phyloP scores from a whole-genome alignment of 1,140 invertebrate genomes.

The Drosophila takahashii region DNA sequence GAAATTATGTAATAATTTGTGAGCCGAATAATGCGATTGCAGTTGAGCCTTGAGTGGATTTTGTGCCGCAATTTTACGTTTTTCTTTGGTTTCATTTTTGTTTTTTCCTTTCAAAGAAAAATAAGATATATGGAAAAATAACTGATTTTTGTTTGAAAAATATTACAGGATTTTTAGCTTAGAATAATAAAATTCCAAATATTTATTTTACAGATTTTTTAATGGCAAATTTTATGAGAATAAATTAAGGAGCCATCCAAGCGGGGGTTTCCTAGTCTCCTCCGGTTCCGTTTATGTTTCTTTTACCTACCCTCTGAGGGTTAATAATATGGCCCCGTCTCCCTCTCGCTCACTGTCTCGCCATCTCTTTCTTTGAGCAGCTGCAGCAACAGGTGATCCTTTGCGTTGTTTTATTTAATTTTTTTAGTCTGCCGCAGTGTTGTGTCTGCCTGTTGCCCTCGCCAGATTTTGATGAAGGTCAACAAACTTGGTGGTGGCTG shows the following conservation, averaged over 20 bases:
- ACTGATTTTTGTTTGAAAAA: too few relatives aligned
- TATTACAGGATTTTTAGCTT: neutral
- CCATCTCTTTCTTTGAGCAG: slow-evolving; percentile 39
- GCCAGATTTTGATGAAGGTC: slow-evolving; percentile 71
- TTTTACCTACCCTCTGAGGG: neutral
- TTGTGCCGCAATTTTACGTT: slow-evolving; percentile 7
- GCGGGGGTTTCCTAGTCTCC: neutral
- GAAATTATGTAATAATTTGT: slow-evolving; percentile 65
- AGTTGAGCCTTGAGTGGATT: slow-evolving; percentile 9
- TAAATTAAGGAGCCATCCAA: neutral
- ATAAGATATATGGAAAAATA: too few relatives aligned
- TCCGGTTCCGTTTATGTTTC: slow-evolving; percentile 9
- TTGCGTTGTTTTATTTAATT: slow-evolving; percentile 5
- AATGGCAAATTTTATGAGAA: neutral
- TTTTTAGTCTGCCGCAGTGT: slow-evolving; percentile 8
- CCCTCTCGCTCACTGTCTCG: neutral
- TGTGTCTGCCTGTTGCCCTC: slow-evolving; percentile 23
- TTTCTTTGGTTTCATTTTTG: neutral
- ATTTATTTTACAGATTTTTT: neutral
- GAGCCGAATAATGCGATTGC: slow-evolving; percentile 30
- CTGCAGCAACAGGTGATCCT: slow-evolving; percentile 81
- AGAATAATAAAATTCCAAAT: neutral
- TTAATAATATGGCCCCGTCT: slow-evolving; percentile 1
- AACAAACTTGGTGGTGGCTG: slow-evolving; percentile 76
- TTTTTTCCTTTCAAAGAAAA: neutral